A percentile compares a stretch with the other conserved stretches of the same genome.
Conservation (phyloP, 2,888 invertebrate genomes). For the Chymomyza fuscimana region DNA sequence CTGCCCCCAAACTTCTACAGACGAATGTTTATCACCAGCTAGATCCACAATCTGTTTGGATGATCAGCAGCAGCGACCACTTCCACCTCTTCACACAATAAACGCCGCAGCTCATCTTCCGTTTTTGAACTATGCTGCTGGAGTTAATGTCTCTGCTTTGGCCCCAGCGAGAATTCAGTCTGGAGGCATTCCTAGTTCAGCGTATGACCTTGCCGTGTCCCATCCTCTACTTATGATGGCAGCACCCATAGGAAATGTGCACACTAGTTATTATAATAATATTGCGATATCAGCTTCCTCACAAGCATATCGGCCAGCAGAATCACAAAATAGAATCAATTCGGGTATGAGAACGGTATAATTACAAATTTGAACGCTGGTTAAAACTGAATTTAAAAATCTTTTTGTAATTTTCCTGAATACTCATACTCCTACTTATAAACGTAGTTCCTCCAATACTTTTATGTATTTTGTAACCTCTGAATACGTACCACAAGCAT, state of each 20-base stretch:
- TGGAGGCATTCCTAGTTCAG: conserved; percentile 51
- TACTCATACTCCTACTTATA: conserved; percentile 39
- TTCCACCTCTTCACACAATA: conserved; percentile 77
- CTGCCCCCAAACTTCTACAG: conserved; percentile 39
- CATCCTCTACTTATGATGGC: conserved; percentile 79
- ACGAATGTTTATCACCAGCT: conserved; percentile 34
- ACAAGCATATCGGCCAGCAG: conserved; percentile 61
- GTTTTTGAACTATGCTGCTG: conserved; percentile 74
- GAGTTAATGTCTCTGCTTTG: conserved; percentile 52
- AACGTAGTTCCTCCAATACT: conserved; percentile 54
- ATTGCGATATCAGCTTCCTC: conserved; percentile 61
- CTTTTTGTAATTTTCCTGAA: not conserved
- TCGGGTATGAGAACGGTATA: conserved; percentile 76
- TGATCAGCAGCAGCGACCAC: conserved; percentile 64
- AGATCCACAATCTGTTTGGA: conserved; percentile 36
- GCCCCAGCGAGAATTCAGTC: conserved; percentile 38
- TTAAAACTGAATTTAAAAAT: not conserved
- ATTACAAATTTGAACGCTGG: not conserved
- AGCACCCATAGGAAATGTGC: conserved; percentile 70
- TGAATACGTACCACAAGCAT: not conserved
- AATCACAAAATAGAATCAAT: conserved; percentile 70
- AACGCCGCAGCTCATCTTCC: conserved; percentile 75
- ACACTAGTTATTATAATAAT: conserved; percentile 74
- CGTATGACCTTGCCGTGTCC: conserved; percentile 75
- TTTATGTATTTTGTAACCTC: conserved; percentile 19